These are phyloP conservation scores for Euwallacea similis DNA, from an alignment of 1,140 invertebrate species.

Conservation along the genomic window DNA sequence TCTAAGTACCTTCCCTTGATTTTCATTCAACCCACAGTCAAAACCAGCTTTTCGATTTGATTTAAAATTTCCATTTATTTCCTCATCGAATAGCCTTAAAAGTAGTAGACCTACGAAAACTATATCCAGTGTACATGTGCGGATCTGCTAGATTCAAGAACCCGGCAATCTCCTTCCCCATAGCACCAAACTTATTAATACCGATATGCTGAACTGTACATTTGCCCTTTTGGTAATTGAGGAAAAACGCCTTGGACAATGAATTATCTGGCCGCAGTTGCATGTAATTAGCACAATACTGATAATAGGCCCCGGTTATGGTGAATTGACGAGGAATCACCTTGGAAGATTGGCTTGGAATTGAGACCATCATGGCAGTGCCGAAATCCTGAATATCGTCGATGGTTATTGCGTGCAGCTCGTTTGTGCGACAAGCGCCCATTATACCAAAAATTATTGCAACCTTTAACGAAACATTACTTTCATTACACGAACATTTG, in stretches of 20 bases:
- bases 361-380: conserved; percentile 11
- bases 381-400: conserved; percentile 26
- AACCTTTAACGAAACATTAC: conserved; percentile 16
- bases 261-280: neutral
- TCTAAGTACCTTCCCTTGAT: too few species aligned
- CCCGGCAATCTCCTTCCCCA: conserved; percentile 45
- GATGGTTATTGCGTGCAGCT: conserved; percentile 21
- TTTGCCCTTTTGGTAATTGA: conserved; percentile 46
- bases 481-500: neutral
- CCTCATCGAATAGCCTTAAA: too few species aligned
- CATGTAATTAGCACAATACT: neutral
- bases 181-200: conserved; percentile 44
- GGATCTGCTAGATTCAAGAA: conserved; percentile 45
- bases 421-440: neutral
- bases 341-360: conserved; percentile 25
- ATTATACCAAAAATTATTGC: conserved; percentile 34
- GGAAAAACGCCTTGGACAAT: conserved; percentile 12
- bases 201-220: conserved; percentile 46
- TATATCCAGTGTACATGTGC: conserved; percentile 46
- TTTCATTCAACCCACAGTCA: too few species aligned
- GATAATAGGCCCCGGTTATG: conserved; percentile 21
- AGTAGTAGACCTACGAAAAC: conserved; percentile 35
- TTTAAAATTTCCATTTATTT: too few species aligned
- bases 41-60: too few species aligned
- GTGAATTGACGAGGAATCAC: conserved; percentile 25